Percentiles rank a stretch among this genome's conserved stretches.
phyloP scores from a whole-genome alignment of 2,888 invertebrate genomes.

The Malacosoma neustria region DNA sequence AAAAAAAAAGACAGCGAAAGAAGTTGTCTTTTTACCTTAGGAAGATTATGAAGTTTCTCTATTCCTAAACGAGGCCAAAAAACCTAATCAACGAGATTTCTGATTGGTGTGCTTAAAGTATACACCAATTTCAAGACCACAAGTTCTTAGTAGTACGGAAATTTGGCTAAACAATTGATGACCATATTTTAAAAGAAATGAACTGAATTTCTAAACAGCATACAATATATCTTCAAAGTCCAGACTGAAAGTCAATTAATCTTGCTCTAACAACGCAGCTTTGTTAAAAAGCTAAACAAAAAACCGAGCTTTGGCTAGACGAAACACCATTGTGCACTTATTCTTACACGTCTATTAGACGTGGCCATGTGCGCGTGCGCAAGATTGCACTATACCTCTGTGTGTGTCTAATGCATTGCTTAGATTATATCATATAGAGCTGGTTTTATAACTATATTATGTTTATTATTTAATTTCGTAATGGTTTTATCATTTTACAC shows the following conservation, averaged over 20 bases:
- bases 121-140: too few relatives aligned
- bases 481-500: too few relatives aligned
- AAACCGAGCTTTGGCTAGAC: constrained; percentile 27
- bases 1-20: too few relatives aligned
- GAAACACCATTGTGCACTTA: constrained; percentile 27
- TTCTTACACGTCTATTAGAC: constrained; percentile 40
- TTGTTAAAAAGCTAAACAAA: background rate
- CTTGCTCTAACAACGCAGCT: background rate
- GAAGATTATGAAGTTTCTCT: too few relatives aligned
- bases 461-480: too few relatives aligned
- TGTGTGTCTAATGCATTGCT: constrained; percentile 61
- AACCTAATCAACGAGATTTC: too few relatives aligned
- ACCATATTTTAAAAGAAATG: background rate
- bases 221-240: background rate
- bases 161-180: too few relatives aligned
- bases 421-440: constrained; percentile 53
- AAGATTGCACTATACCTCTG: constrained; percentile 33
- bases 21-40: too few relatives aligned
- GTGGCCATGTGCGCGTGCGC: constrained; percentile 27
- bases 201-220: background rate
- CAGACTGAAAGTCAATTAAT: background rate
- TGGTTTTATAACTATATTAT: constrained; percentile 13
- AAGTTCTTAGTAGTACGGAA: too few relatives aligned
- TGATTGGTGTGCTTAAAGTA: too few relatives aligned
- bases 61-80: too few relatives aligned